phyloP scores from a whole-genome alignment of 2,888 invertebrate species.

The Neria commutata region DNA sequence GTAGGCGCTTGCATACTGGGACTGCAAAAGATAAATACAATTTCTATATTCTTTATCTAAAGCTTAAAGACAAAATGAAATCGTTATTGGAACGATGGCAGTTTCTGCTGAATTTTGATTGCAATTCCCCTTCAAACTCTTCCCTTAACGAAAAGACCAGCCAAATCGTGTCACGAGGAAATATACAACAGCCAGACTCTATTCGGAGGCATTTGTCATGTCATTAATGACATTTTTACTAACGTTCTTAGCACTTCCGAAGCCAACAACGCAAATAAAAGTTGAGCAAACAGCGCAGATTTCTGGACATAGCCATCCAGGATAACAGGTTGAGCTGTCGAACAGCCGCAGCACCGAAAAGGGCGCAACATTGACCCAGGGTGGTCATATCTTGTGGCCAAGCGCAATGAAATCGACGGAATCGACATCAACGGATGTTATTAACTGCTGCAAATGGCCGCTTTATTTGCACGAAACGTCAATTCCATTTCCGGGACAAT shows the following conservation, averaged over 20 bases:
- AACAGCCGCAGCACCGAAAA: conserved; percentile 2
- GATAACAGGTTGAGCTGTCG: conserved; percentile 21
- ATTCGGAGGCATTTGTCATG: conserved; percentile 34
- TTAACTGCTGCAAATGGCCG: conserved; percentile 31
- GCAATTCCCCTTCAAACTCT: conserved; percentile 4
- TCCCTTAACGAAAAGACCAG: conserved; percentile 4
- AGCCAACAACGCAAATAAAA: conserved; percentile 2
- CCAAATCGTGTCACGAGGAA: conserved; percentile 5
- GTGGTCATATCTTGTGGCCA: conserved; percentile 10
- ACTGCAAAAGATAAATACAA: too few species aligned
- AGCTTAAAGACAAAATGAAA: too few species aligned
- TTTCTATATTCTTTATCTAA: too few species aligned
- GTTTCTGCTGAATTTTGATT: background rate
- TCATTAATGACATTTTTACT: conserved; percentile 31
- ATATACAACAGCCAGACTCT: conserved; percentile 8
- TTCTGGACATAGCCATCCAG: conserved; percentile 1
- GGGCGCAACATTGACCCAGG: background rate
- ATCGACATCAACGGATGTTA: conserved; percentile 28
- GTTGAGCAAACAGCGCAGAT: conserved; percentile 12
- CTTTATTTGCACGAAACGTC: conserved; percentile 35
- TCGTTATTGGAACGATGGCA: conserved; percentile 17
- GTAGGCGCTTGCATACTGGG: too few species aligned
- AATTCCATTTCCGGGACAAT: conserved; percentile 34
- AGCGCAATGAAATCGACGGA: conserved; percentile 24
- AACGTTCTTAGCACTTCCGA: background rate